These are phyloP conservation scores for Cotesia typhae DNA, from an alignment of 1,140 invertebrate genomes.

Conservation along the genomic window DNA sequence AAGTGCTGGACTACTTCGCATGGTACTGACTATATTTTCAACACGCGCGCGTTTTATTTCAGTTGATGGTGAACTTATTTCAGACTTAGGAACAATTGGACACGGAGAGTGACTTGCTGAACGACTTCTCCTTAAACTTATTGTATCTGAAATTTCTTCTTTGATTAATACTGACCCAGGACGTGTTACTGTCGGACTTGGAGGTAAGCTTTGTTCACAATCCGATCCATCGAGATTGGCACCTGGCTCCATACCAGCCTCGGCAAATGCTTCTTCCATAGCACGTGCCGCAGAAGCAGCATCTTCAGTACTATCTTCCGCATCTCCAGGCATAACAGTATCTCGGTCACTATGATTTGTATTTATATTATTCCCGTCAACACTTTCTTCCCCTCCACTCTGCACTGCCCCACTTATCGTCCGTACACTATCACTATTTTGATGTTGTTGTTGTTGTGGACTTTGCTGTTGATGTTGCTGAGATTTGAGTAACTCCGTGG, in stretches of 20 bases:
- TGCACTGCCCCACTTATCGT: conserved; percentile 60
- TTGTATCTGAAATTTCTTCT: conserved; percentile 73
- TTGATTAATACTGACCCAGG: conserved; percentile 68
- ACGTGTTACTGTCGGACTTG: conserved; percentile 69
- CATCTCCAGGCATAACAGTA: conserved; percentile 70
- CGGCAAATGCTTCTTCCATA: conserved; percentile 70
- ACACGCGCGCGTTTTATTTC: conserved; percentile 91
- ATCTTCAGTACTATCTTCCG: conserved; percentile 70
- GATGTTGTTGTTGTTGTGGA: conserved; percentile 46
- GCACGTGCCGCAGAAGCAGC: conserved; percentile 68
- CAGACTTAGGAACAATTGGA: conserved; percentile 58
- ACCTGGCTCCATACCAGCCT: conserved; percentile 68
- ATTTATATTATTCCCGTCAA: conserved; percentile 61
- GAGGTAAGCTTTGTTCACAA: conserved; percentile 72
- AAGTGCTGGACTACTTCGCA: conserved; percentile 83
- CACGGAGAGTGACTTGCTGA: conserved; percentile 58
- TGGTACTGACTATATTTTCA: conserved; percentile 93
- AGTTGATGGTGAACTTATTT: conserved; percentile 61
- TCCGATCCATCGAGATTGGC: conserved; percentile 74
- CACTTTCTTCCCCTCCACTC: conserved; percentile 63
- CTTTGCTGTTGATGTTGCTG: conserved; percentile 61
- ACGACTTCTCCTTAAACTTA: conserved; percentile 62
- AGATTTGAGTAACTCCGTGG: conserved; percentile 57
- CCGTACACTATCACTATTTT: conserved; percentile 64
- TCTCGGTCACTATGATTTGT: conserved; percentile 60